Evolutionary conservation across 2,113 vertebrate species (phyloP).

Genomic region (Ornithorhynchus anatinus): DNA sequence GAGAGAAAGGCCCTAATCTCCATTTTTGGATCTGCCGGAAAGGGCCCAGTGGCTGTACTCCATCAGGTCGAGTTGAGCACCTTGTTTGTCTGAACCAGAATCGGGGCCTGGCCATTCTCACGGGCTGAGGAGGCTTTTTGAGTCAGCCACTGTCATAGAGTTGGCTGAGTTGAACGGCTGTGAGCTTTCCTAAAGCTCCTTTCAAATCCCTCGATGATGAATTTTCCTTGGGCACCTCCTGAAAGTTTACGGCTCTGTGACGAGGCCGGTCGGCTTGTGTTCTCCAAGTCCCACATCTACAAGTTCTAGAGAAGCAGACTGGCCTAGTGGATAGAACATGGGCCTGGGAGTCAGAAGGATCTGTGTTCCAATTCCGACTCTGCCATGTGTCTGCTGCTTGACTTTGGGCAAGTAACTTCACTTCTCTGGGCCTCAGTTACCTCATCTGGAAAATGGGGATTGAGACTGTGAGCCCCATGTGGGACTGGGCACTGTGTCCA

Average conservation of each 20-base stretch:
- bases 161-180: neutral
- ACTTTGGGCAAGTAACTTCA: too few species aligned
- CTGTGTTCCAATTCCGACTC: too few species aligned
- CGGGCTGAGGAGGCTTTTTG: neutral
- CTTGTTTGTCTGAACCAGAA: neutral
- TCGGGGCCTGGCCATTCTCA: accelerated
- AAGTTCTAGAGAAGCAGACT: too few species aligned
- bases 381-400: too few species aligned
- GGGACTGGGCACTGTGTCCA: too few species aligned
- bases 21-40: neutral
- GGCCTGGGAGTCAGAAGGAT: too few species aligned
- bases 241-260: neutral
- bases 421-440: too few species aligned
- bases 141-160: neutral
- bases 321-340: too few species aligned
- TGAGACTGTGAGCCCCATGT: too few species aligned
- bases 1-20: conserved; percentile 5
- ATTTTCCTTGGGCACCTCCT: accelerated
- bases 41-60: neutral
- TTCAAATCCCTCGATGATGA: neutral
- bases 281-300: conserved; percentile 9
- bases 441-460: too few species aligned
- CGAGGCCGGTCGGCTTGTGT: conserved; percentile 22
- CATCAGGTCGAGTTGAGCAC: neutral
- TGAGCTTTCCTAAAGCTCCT: neutral